Base-by-base conservation (phyloP, 2,113 vertebrate species). In the Acrocephalus arundinaceus region DNA sequence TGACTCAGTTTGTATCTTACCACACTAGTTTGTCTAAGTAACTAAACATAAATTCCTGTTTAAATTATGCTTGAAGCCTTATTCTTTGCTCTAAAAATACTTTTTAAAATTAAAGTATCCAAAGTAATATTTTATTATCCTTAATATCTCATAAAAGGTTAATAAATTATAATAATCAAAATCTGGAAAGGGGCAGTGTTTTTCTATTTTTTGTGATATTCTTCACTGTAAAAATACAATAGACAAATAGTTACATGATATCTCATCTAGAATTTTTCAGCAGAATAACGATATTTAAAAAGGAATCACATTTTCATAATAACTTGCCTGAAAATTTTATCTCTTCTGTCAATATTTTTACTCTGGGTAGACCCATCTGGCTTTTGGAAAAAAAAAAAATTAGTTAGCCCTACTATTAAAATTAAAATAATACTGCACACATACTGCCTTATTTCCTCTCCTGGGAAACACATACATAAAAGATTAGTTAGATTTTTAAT, bases 351-450 rank as follows among this genome's bases (percentile, higher is more conserved):
- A 54, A 31, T 77, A 81, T 88, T 82, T 92, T 85, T 51, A 55
- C 22, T 67, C 31, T 41, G 16, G 4, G 14, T 82, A 63, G 22
- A 45, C 54, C 28, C 7, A 62, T 54, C 19, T 78, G 19, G 4
- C 6, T 82, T 85, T 78, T 70, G 37, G 39, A 70, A 45, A 90
- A 86, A 45, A 90, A 86, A 85, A 85, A 94, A 35, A 59, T 37
- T 17, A 54, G 20, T 62, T 39, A 77, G 9, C 7, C 66, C 14
- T 82, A 4, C 41, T 62, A 41, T 13, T 78, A n/a, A 85, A 67
- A 72, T 49, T 6, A 83, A 90, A 95, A 70, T 33, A 68, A 13
- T 51, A 8, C 25, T 78, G 33, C 46, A 90, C 15, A 35, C 14
- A 58, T 41, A 62, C 8, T 58, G 31, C 17, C 15, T 78, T 48